A percentile compares a stretch with the other conserved stretches of the same genome.
These are phyloP conservation scores for Actinostola sp. DNA, from an alignment of 92 coral and sea anemone species.

Conservation along the genomic window DNA sequence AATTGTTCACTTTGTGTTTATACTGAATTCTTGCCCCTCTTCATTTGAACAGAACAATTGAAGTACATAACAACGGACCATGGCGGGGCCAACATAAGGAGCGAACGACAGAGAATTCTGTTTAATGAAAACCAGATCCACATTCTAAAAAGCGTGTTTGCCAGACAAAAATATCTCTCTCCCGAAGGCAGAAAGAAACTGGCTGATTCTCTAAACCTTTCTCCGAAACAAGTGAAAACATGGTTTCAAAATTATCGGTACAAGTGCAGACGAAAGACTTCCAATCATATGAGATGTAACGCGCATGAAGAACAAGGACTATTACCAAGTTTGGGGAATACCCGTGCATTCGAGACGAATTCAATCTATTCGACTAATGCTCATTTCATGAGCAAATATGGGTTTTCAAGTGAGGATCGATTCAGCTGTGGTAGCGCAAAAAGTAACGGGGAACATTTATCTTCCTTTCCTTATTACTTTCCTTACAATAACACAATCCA, in stretches of 20 bases:
- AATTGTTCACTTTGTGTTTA: background rate
- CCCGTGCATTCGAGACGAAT: background rate
- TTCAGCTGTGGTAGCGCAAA: too few species aligned
- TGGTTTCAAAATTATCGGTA: conserved; percentile 47
- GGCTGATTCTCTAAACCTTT: conserved; percentile 28
- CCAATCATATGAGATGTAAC: background rate
- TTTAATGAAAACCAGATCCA: conserved; percentile 33
- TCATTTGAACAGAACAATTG: conserved; percentile 5
- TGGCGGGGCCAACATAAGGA: background rate
- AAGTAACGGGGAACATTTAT: background rate
- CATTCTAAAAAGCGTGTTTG: conserved; percentile 29
- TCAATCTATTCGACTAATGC: background rate
- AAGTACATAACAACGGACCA: background rate
- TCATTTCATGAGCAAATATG: background rate
- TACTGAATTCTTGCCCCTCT: background rate
- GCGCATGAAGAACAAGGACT: background rate
- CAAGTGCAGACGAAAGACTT: conserved; percentile 21
- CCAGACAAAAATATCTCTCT: conserved; percentile 28
- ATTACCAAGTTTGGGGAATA: background rate
- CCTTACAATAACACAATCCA: background rate
- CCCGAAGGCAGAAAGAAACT: conserved; percentile 16
- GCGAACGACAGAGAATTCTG: conserved; percentile 21
- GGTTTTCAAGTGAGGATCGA: background rate
- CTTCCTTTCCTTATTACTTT: background rate
- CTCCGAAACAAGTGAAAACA: conserved; percentile 40